Evolutionary conservation across 2,113 vertebrate genomes (phyloP).

Genomic region (Cairina moschata): DNA sequence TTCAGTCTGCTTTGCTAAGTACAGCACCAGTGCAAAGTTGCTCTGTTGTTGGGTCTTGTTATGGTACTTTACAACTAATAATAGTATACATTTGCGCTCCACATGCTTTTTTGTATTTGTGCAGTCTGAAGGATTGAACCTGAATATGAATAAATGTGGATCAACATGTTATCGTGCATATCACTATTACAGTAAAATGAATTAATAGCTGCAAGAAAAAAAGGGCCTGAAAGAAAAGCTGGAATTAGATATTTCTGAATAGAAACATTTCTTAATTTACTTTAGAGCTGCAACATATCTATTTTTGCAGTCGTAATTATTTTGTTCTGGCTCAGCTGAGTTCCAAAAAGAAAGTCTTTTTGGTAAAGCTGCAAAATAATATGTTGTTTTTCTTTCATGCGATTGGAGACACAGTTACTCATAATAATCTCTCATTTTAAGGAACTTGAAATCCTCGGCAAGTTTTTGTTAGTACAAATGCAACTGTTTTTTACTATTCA

Average conservation of each 20-base stretch:
- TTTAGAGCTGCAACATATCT: neutral
- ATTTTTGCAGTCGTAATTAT: neutral
- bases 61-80: neutral
- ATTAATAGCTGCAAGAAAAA: neutral
- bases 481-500: slow-evolving; percentile 51
- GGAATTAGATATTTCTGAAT: neutral
- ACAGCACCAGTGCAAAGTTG: neutral
- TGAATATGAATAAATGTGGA: neutral
- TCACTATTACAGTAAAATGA: neutral
- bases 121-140: neutral
- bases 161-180: neutral
- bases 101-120: fast-evolving
- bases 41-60: neutral
- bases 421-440: slow-evolving; percentile 30
- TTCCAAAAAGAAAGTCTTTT: neutral
- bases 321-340: neutral
- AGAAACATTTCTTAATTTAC: neutral
- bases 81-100: neutral
- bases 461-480: slow-evolving; percentile 49
- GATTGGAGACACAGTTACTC: neutral
- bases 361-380: slow-evolving; percentile 5
- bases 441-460: neutral
- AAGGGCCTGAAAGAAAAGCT: neutral
- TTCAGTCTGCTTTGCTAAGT: neutral
- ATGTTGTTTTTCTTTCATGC: neutral